phyloP scores from a whole-genome alignment of 2,797 vertebrate species.

The Sciurus carolinensis region DNA sequence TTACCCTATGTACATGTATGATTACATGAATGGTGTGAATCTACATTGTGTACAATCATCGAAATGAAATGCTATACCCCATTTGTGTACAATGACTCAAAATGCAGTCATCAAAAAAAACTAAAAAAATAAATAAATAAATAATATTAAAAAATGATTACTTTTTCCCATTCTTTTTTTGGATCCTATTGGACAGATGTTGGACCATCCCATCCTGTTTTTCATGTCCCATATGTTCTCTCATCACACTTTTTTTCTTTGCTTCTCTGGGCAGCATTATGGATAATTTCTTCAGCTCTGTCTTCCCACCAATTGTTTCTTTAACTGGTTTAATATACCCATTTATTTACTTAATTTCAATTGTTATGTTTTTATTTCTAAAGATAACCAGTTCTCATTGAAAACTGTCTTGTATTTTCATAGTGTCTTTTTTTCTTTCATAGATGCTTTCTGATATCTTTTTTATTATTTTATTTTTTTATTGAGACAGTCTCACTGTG shows the following conservation, averaged over 20 bases:
- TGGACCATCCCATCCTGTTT: not conserved
- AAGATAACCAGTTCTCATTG: not conserved
- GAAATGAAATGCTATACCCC: too few relatives aligned
- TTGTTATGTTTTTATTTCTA: not conserved
- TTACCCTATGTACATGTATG: too few relatives aligned
- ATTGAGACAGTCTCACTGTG: too few relatives aligned
- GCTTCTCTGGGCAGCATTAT: not conserved
- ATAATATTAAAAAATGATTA: too few relatives aligned
- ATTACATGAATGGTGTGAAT: too few relatives aligned
- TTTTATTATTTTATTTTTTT: not conserved
- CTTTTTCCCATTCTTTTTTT: not conserved
- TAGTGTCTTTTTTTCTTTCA: not conserved
- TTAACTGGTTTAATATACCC: not conserved
- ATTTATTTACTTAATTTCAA: not conserved
- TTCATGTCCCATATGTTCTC: not conserved
- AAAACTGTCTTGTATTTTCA: not conserved
- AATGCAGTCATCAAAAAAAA: too few relatives aligned
- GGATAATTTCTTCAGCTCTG: not conserved
- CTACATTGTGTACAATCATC: too few relatives aligned
- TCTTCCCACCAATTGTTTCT: not conserved
- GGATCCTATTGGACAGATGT: not conserved
- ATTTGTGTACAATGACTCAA: too few relatives aligned
- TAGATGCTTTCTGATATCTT: not conserved
- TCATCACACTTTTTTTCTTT: not conserved
- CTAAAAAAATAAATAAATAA: too few relatives aligned